Evolutionary conservation across 2,797 vertebrate species (phyloP), one percentile per base, ranked within the genome.

Genomic region (Fratercula arctica): DNA sequence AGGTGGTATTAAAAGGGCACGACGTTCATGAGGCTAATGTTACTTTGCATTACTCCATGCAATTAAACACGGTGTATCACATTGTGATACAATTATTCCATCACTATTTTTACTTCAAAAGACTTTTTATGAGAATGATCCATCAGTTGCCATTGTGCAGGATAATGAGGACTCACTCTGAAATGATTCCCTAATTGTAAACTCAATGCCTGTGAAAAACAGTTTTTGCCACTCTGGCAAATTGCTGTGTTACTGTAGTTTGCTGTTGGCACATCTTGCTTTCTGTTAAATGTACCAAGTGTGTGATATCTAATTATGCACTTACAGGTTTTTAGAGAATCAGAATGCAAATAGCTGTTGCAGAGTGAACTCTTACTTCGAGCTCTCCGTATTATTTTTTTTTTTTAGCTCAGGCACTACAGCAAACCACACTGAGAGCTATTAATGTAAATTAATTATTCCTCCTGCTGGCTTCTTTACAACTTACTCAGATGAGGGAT

Each of bases 391-490:
- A 73, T 95, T 66, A 13, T 70, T 72, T 61, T 35, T 87, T 35
- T 87, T 89, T 82, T 78, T 78, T 37, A 73, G 84, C 61, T 90
- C 29, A 7, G 29, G 79, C 89, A 23, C 72, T 69, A 50, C 81
- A 83, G 90, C 87, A 93, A 96, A 79, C 16, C 80, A 93, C 70
- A 60, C 75, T 39, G 89, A 97, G 93, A 97, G 97, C 96, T 96
- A 95, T 97, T 97, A 97, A 97, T 70, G 89, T 92, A 95, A 97
- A 97, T 98, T 97, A 97, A 97, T 97, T 97, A 97, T 96, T 95
- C 80, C 83, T 97, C 96, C 94, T 92, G 95, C 94, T 96, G 97
- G 89, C 95, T 97, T 94, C 95, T 96, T 97, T 96, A 94, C 85
- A 81, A 25, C 73, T 97, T 87, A 41, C 85, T 97, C 93, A 95